Evolutionary conservation across 2,888 invertebrate genomes (phyloP), one percentile per base, ranked within the genome.

Genomic region (Cheilosia vulpina): DNA sequence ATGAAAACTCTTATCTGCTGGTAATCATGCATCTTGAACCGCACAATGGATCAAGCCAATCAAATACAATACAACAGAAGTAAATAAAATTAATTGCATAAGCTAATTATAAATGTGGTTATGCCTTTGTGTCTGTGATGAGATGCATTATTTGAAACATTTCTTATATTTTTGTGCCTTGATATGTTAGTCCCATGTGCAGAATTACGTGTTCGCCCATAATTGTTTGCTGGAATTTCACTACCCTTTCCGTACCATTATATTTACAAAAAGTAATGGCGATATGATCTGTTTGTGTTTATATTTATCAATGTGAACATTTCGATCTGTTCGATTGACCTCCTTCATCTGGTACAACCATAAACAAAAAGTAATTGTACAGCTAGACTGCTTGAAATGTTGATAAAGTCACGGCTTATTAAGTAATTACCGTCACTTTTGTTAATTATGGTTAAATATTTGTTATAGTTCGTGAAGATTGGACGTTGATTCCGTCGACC

Each of bases 341-440:
- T 72, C 62, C 57, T 69, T 41, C 13, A 55, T 7, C 53, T 34
- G 9, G 21, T 5, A 50, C 9, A 9, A 63, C 34, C n/a, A 13
- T 38, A 13, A 38, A 43, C 38, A 50, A 66, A 41, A 62, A 50
- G 69, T 15, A 15, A 71, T 76, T 63, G 71, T 34, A 24, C 43
- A 24, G 45, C 21, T 76, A 17, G 41, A 71, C 60, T 69, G 21
- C 47, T 47, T 77, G 11, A 71, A 69, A 53, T 71, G 63, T 82
- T 45, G 58, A 43, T 38, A 45, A 53, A 83, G 78, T 78, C 79
- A 78, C 43, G 83, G 72, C 62, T 73, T 79, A 73, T 79, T 83
- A 78, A 83, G 79, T 75, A 84, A 84, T 84, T 79, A 84, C 58
- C 43, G 69, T 58, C 82, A 69, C 52, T 71, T 65, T 72, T 50